These are phyloP conservation scores for Glomeris marginata DNA, from an alignment of 2,888 invertebrate genomes.

Conservation along the genomic window DNA sequence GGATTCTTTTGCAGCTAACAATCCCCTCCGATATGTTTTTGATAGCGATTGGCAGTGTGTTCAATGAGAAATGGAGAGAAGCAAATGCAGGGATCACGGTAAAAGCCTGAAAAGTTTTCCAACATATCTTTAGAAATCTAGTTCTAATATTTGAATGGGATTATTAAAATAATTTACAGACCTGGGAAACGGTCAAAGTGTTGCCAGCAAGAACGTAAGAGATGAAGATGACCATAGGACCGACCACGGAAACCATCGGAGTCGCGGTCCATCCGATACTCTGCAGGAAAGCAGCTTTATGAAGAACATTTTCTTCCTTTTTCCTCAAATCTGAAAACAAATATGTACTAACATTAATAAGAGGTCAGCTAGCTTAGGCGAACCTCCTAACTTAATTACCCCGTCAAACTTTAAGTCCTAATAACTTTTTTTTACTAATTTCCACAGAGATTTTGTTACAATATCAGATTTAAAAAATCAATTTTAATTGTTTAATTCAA, in stretches of 20 bases:
- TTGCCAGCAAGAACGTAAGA: slow-evolving; percentile 39
- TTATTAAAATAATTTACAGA: slow-evolving; percentile 23
- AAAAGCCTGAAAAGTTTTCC: slow-evolving; percentile 8
- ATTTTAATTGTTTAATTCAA: too few relatives aligned
- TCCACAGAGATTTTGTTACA: too few relatives aligned
- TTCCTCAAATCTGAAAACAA: slow-evolving; percentile 39
- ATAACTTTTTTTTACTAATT: too few relatives aligned
- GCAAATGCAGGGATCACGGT: slow-evolving; percentile 6
- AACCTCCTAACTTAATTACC: too few relatives aligned
- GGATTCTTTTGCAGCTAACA: slow-evolving; percentile 8
- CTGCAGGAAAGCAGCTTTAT: slow-evolving; percentile 41
- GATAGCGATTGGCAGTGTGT: slow-evolving; percentile 10
- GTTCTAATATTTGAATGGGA: background rate
- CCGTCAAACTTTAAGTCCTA: too few relatives aligned
- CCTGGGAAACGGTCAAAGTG: slow-evolving; percentile 44
- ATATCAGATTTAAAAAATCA: too few relatives aligned
- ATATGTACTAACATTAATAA: too few relatives aligned
- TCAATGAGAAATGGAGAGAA: slow-evolving; percentile 7
- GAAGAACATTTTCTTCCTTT: slow-evolving; percentile 36
- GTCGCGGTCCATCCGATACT: slow-evolving; percentile 42
- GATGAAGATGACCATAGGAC: slow-evolving; percentile 43
- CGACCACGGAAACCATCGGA: slow-evolving; percentile 43
- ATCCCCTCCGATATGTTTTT: slow-evolving; percentile 11
- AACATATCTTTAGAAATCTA: background rate
- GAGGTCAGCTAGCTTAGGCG: too few relatives aligned